Conservation (phyloP, 2,888 invertebrate genomes). For the Drosophila paranaensis region DNA sequence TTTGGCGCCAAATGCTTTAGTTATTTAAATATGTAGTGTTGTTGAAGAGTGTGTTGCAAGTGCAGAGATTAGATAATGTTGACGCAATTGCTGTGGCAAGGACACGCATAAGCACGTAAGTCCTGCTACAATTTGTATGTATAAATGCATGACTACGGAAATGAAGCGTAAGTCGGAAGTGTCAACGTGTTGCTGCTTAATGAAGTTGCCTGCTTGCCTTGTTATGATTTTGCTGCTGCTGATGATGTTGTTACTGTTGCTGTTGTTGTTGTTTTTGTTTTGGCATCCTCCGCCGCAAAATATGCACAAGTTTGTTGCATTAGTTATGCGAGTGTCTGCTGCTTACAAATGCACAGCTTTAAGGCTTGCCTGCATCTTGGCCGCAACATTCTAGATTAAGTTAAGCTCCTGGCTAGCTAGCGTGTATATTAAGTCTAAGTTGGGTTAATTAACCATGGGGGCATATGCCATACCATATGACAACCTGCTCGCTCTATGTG, state of each 20-base stretch:
- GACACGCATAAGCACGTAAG: conserved; percentile 35
- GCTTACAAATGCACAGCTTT: conserved; percentile 8
- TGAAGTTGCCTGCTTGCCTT: conserved; percentile 40
- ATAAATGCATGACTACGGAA: conserved; percentile 49
- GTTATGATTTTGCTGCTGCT: neutral
- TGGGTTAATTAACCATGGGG: conserved; percentile 49
- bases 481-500: conserved; percentile 1
- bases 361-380: conserved; percentile 17
- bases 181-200: conserved; percentile 63
- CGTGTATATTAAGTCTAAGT: conserved; percentile 24
- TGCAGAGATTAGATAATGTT: conserved; percentile 4
- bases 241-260: neutral
- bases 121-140: conserved; percentile 45
- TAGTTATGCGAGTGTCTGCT: conserved; percentile 42
- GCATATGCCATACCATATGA: conserved; percentile 3
- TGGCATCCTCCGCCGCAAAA: conserved; percentile 44
- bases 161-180: conserved; percentile 57
- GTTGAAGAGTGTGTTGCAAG: conserved; percentile 16
- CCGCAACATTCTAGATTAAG: neutral
- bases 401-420: conserved; percentile 9
- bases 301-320: conserved; percentile 66
- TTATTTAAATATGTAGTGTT: conserved; percentile 27
- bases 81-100: neutral
- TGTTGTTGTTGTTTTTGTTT: conserved; percentile 26
- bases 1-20: conserved; percentile 27